Conservation (phyloP, 1,140 invertebrate species). For the Pseudomyrmex sp. region DNA sequence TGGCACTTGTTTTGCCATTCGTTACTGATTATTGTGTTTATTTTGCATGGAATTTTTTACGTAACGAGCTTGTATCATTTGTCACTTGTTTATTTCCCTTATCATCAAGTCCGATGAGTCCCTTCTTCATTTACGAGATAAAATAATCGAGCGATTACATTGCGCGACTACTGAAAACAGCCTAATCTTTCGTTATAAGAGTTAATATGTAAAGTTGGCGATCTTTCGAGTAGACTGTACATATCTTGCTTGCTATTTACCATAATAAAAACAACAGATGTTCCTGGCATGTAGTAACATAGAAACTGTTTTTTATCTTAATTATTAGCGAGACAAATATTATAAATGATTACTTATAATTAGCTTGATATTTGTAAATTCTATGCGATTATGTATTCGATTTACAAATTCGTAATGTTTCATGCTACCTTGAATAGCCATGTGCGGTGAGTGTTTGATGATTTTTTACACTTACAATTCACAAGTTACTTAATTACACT, state of each 20-base stretch:
- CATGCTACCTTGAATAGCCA: slow-evolving; percentile 84
- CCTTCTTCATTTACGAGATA: neutral
- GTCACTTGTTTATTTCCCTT: neutral
- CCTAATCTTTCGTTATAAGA: neutral
- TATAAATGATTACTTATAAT: too few relatives aligned
- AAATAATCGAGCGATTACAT: slow-evolving; percentile 1
- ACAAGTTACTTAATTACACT: neutral
- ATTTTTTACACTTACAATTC: neutral
- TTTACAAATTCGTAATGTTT: slow-evolving; percentile 82
- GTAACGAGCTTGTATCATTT: neutral
- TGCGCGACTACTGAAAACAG: neutral
- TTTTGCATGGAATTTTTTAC: slow-evolving; percentile 60
- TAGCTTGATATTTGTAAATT: slow-evolving; percentile 41
- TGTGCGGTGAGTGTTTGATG: slow-evolving; percentile 79
- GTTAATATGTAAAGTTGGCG: neutral
- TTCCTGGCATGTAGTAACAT: slow-evolving; percentile 63
- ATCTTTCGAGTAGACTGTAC: slow-evolving; percentile 14
- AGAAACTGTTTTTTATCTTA: slow-evolving; percentile 14
- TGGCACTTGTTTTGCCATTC: slow-evolving; percentile 60
- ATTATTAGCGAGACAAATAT: slow-evolving; percentile 22
- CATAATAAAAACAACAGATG: slow-evolving; percentile 7
- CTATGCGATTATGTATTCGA: slow-evolving; percentile 78
- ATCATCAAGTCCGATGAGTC: neutral
- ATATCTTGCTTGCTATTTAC: neutral
- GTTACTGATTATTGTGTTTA: slow-evolving; percentile 54